These are phyloP conservation scores for Cottoperca gobio DNA, from an alignment of 2,797 vertebrate species.

Conservation along the genomic window DNA sequence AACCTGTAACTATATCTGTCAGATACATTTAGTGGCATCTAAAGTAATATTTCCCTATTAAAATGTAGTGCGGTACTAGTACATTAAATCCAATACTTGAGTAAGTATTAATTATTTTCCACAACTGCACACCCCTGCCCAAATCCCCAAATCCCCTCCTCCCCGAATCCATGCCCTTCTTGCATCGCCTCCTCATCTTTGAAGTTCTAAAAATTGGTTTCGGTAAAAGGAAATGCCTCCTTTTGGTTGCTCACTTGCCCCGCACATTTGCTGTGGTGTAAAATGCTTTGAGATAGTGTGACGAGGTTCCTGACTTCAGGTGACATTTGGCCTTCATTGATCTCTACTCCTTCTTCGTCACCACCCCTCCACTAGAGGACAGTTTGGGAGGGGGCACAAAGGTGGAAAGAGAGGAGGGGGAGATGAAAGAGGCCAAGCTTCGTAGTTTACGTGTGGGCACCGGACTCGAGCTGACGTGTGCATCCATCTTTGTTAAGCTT, in stretches of 20 bases:
- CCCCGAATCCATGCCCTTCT: neutral
- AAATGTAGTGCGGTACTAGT: neutral
- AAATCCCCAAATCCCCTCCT: no score
- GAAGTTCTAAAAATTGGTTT: slow-evolving; percentile 36
- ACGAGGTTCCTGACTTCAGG: slow-evolving; percentile 25
- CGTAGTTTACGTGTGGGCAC: slow-evolving; percentile 61
- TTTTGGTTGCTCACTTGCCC: neutral
- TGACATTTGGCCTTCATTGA: slow-evolving; percentile 18
- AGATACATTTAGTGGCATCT: no score
- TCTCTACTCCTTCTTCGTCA: neutral
- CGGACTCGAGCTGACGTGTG: slow-evolving; percentile 51
- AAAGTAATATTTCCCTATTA: no score
- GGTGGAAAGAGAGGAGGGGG: neutral
- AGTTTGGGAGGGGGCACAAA: neutral
- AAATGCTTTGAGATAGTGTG: slow-evolving; percentile 9
- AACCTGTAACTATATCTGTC: neutral
- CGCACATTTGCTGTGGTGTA: slow-evolving; percentile 10
- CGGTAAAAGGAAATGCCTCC: slow-evolving; percentile 11
- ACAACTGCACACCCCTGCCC: neutral
- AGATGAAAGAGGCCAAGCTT: slow-evolving; percentile 55
- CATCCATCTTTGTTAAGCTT: slow-evolving; percentile 55
- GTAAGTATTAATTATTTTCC: neutral
- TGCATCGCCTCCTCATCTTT: slow-evolving; percentile 23
- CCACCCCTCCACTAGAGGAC: neutral
- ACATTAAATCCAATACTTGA: neutral